Base-by-base conservation (phyloP, 2,888 invertebrate species). In the Macaria liturata region DNA sequence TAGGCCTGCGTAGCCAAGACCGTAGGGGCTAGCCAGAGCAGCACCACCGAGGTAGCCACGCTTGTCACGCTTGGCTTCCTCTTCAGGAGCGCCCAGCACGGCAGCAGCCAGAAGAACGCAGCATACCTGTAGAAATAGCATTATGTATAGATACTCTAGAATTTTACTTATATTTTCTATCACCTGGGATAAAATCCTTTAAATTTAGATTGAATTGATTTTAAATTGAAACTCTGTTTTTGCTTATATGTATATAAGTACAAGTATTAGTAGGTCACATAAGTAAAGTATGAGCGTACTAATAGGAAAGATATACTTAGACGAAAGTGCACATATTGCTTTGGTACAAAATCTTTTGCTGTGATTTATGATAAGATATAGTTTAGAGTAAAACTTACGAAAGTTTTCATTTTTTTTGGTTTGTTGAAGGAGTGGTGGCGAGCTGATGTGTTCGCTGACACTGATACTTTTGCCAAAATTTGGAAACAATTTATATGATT, bases 1-100 rank as follows among this genome's bases (percentile, higher is more conserved):
- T 39, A 65, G 58, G 44, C 58, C 59, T 58, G 61, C 62, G 40
- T 40, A 39, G 40, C 46, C 46, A 9, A 53, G 51, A 3, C 34
- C 61, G 37, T 62, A 54, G 49, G 55, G 20, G 20, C 20, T 20
- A 2, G 20, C 20, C 20, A 20, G 20, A 20, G 20, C 20, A 20
- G 20, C 20, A 20, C 20, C 20, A 20, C 20, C 20, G 20, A 54
- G 40, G 54, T 9, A 59, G 44, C 76, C 73, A 42, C 81, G 81
- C 68, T 79, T 81, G 61, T 74, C 79, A 7, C 81, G 80, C 66
- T 71, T 71, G 48, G 61, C 66, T n/a, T 61, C 61, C 9, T 20
- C 20, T 2, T 56, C 60, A 31, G 76, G 71, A 2, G 69, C 69
- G 4, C 70, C 80, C 54, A 75, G 56, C 5, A 74, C 75, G 20